These are phyloP conservation scores for Tragulus kanchil DNA, from an alignment of 2,113 vertebrate species.

Conservation along the genomic window DNA sequence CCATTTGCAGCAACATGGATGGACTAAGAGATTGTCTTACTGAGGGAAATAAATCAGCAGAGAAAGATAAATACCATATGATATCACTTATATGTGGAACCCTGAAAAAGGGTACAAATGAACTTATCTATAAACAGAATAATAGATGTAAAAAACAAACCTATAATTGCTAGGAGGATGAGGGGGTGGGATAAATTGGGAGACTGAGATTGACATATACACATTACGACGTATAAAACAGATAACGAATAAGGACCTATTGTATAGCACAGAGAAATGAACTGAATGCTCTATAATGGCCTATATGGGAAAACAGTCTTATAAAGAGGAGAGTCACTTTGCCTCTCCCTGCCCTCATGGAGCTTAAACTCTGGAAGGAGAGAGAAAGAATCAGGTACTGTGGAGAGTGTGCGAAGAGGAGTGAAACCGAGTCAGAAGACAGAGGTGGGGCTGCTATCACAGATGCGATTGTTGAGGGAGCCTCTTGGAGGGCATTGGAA, in stretches of 20 bases:
- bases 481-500: not conserved
- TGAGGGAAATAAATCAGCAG: not conserved
- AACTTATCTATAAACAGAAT: not conserved
- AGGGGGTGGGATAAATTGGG: not conserved
- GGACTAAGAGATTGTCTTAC: not conserved
- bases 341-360: not conserved
- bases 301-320: not conserved
- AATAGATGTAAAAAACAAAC: too few relatives aligned
- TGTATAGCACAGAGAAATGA: not conserved
- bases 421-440: not conserved
- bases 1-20: not conserved
- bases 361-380: not conserved
- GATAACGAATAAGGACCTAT: not conserved
- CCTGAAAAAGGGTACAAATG: not conserved
- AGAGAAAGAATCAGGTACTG: not conserved
- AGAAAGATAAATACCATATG: not conserved
- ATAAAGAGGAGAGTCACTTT: not conserved
- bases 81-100: not conserved
- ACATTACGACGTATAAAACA: not conserved
- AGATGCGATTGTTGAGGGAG: rapidly evolving
- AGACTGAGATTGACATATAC: not conserved
- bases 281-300: not conserved
- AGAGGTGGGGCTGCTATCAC: not conserved
- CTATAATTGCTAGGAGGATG: not conserved
- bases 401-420: not conserved